Conservation (phyloP, 2,888 invertebrate genomes). For the Dione juno region DNA sequence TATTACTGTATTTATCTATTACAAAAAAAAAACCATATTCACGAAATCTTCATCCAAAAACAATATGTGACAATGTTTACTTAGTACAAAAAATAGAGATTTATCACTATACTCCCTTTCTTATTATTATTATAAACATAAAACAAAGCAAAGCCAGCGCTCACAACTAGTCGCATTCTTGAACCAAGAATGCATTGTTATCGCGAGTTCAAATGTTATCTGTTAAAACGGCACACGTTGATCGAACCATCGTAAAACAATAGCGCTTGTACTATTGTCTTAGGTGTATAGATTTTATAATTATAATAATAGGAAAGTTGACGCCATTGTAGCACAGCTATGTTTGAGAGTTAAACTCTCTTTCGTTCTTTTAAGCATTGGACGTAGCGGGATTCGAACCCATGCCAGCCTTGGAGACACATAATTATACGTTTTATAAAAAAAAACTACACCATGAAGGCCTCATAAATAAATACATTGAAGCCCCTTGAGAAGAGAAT, state of each 20-base stretch:
- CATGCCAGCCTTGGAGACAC: no score
- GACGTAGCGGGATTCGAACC: no score
- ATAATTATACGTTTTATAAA: no score
- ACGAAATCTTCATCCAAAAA: no score
- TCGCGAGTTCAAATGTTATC: slow-evolving; percentile 48
- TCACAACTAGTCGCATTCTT: neutral
- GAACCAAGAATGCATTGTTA: slow-evolving; percentile 26
- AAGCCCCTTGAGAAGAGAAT: no score
- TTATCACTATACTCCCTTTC: neutral
- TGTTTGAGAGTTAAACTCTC: neutral
- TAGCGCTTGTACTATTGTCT: slow-evolving; percentile 31
- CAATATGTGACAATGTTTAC: no score
- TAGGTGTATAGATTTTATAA: slow-evolving; percentile 23
- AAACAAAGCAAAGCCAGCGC: neutral
- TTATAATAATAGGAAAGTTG: slow-evolving; percentile 8
- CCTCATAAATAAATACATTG: no score
- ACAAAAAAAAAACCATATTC: no score
- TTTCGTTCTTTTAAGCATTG: no score
- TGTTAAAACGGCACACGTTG: slow-evolving; percentile 42
- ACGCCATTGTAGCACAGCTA: neutral
- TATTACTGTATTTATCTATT: no score
- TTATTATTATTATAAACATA: neutral
- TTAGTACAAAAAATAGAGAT: neutral
- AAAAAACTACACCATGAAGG: no score
- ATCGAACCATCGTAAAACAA: slow-evolving; percentile 40